phyloP scores from a whole-genome alignment of 2,797 vertebrate genomes.

The Toxotes lorentzi region DNA sequence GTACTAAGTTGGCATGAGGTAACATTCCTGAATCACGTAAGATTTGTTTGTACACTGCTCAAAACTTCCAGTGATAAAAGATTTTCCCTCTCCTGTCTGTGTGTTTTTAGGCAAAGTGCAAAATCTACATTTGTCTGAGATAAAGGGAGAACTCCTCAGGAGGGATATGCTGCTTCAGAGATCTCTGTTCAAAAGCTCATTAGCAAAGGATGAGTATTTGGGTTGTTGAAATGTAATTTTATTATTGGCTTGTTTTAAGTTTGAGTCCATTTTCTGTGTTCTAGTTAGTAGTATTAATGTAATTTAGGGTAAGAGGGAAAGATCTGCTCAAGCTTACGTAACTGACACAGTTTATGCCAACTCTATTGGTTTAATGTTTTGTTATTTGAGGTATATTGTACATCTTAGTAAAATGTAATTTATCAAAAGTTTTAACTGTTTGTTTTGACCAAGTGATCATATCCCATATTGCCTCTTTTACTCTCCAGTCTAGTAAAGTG shows the following conservation, averaged over 20 bases:
- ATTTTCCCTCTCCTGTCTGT: neutral
- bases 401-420: neutral
- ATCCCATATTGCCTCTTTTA: neutral
- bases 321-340: neutral
- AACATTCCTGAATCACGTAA: neutral
- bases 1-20: constrained; percentile 83
- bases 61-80: neutral
- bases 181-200: neutral
- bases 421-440: too few species aligned
- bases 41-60: neutral
- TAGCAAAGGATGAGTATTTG: neutral
- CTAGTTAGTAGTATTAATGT: neutral
- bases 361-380: neutral
- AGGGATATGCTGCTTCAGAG: neutral
- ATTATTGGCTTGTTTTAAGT: too few species aligned
- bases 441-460: too few species aligned
- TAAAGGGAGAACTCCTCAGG: constrained; percentile 11
- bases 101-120: constrained; percentile 72
- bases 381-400: neutral
- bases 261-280: neutral
- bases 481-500: neutral
- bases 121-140: constrained; percentile 45
- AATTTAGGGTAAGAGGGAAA: neutral
- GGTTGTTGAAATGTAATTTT: neutral
- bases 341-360: neutral